phyloP scores from a whole-genome alignment of 1,140 invertebrate species.

The Pantala flavescens region DNA sequence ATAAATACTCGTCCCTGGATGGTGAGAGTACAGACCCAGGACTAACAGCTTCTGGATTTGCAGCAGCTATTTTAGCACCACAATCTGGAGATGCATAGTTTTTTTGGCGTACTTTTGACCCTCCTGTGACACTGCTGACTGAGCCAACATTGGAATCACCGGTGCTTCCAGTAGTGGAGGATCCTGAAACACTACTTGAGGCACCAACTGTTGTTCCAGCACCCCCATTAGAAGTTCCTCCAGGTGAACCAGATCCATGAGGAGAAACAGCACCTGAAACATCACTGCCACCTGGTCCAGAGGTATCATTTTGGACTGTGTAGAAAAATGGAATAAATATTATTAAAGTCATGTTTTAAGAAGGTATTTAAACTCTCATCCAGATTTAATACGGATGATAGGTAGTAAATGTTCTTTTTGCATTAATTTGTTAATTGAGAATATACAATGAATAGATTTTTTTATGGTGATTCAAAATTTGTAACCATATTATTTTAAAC shows the following conservation, averaged over 20 bases:
- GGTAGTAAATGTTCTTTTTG: no score
- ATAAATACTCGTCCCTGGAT: conserved; percentile 92
- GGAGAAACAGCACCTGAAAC: neutral
- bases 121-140: conserved; percentile 29
- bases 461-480: no score
- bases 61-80: conserved; percentile 88
- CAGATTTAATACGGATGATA: no score
- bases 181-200: conserved; percentile 33
- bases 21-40: conserved; percentile 73
- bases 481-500: no score
- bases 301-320: neutral
- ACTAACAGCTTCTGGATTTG: conserved; percentile 84
- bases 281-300: neutral
- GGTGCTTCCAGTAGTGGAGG: conserved; percentile 13
- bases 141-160: conserved; percentile 13
- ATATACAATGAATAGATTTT: no score
- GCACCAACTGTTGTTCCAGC: neutral
- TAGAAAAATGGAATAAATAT: neutral
- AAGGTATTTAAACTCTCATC: no score
- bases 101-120: conserved; percentile 58
- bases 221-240: conserved; percentile 20
- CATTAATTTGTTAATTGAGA: no score
- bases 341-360: no score
- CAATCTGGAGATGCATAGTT: conserved; percentile 94
- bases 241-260: neutral